Evolutionary conservation across 2,113 vertebrate species (phyloP).

Genomic region (Gobio gobio): DNA sequence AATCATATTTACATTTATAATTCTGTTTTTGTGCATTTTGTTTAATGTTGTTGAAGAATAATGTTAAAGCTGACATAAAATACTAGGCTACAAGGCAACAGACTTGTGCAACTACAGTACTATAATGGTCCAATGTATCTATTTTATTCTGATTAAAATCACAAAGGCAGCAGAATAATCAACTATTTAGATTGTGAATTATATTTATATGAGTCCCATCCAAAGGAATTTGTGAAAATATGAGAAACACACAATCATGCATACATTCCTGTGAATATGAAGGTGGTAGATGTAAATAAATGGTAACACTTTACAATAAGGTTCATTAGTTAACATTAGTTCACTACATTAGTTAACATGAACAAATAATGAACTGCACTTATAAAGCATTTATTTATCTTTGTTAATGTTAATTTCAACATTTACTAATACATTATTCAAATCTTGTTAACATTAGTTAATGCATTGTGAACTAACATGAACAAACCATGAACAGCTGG

Average conservation of each 20-base stretch:
- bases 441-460: no score
- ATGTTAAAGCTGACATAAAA: neutral
- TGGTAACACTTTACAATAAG: no score
- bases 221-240: neutral
- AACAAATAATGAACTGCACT: no score
- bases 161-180: neutral
- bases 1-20: neutral
- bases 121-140: neutral
- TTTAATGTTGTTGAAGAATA: neutral
- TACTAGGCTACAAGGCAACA: neutral
- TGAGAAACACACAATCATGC: constrained; percentile 38
- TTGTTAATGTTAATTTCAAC: no score
- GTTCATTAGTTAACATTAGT: no score
- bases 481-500: no score
- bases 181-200: neutral
- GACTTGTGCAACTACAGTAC: neutral
- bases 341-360: no score
- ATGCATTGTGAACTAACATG: no score
- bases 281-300: neutral
- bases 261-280: neutral
- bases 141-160: neutral
- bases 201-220: neutral
- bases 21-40: neutral
- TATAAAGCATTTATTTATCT: no score
- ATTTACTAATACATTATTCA: no score